Percentiles rank a stretch among this genome's conserved stretches.
Conservation (phyloP, 2,797 vertebrate species). For the Miichthys miiuy region DNA sequence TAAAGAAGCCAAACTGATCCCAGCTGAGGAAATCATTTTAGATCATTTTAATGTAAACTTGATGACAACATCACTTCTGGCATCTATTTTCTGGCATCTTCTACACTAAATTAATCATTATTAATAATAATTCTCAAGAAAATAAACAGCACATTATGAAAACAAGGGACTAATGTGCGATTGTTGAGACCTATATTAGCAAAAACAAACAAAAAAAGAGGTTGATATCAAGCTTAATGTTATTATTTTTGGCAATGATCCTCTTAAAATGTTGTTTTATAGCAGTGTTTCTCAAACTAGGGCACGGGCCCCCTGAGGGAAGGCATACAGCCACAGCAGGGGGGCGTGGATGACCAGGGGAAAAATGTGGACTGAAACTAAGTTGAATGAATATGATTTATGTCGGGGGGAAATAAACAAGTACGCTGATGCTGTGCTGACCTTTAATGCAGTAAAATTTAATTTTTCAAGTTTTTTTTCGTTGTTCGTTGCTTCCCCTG, state of each 20-base stretch:
- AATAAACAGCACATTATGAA: neutral
- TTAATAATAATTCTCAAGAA: neutral
- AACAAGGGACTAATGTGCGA: neutral
- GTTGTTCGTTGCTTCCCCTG: too few species aligned
- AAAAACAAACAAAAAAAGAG: neutral
- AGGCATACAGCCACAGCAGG: too few species aligned
- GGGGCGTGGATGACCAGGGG: too few species aligned
- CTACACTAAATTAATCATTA: neutral
- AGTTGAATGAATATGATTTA: too few species aligned
- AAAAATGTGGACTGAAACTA: too few species aligned
- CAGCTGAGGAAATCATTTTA: neutral
- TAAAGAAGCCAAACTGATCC: neutral
- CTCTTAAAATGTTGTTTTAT: neutral
- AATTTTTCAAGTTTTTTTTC: too few species aligned
- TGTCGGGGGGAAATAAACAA: too few species aligned
- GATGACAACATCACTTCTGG: neutral
- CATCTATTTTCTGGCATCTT: neutral
- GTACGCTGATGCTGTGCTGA: too few species aligned
- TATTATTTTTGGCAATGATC: neutral
- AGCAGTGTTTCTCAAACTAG: neutral
- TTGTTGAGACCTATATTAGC: too few species aligned
- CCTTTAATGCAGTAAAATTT: too few species aligned
- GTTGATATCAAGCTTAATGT: neutral
- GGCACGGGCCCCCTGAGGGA: too few species aligned
- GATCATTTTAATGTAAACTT: neutral